phyloP scores from a whole-genome alignment of 2,888 invertebrate species.

The Tortrix viridana region DNA sequence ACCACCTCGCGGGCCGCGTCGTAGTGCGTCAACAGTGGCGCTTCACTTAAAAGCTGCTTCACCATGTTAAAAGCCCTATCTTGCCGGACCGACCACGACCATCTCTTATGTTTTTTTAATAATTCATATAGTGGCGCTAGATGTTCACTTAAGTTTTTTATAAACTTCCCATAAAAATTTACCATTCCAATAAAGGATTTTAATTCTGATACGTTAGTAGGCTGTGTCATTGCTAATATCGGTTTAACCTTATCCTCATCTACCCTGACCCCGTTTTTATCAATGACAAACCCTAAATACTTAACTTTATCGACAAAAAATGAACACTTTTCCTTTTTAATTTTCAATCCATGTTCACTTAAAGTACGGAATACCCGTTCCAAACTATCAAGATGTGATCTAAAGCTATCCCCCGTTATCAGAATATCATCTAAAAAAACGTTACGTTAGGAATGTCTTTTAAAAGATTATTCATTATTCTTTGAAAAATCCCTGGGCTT shows the following conservation, averaged over 20 bases:
- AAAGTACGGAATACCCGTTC: constrained; percentile 5
- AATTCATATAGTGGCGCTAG: constrained; percentile 20
- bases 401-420: too few species aligned
- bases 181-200: constrained; percentile 14
- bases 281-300: constrained; percentile 7
- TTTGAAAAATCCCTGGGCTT: constrained; percentile 22
- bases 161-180: constrained; percentile 20
- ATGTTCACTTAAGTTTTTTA: constrained; percentile 1
- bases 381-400: too few species aligned
- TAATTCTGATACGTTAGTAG: constrained; percentile 10
- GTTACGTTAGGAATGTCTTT: constrained; percentile 3
- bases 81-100: constrained; percentile 5
- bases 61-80: constrained; percentile 11
- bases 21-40: constrained; percentile 19
- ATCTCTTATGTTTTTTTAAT: constrained; percentile 18
- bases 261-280: constrained; percentile 5
- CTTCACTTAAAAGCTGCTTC: too few species aligned
- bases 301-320: not conserved
- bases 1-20: not conserved
- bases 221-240: constrained; percentile 4
- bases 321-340: constrained; percentile 16
- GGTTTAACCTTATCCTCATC: constrained; percentile 18
- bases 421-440: constrained; percentile 9
- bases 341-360: not conserved
- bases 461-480: constrained; percentile 4